Base-by-base conservation (phyloP, 2,888 invertebrate species). In the Elgonia sp. region DNA sequence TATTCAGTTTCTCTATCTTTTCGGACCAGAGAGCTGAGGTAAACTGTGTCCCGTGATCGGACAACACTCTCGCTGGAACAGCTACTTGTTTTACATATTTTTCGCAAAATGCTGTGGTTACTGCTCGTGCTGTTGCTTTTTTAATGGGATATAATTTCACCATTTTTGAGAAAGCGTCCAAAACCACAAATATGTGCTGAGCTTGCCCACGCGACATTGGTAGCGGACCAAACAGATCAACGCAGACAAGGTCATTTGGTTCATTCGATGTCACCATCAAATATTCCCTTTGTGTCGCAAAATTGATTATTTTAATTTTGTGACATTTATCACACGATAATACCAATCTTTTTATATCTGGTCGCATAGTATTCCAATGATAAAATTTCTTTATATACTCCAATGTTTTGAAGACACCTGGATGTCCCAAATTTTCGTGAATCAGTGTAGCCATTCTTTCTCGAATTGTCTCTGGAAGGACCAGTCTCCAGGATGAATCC, bases 31-130 rank as follows among this genome's bases (percentile, higher is more conserved):
- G 70, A 62, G 57, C 80, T 16, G 84, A 86, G 4, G 89, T 88
- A 65, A 91, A 90, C 73, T 91, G 84, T 10, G 70, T 84, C 7
- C 84, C 76, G 53, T 84, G 69, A 21, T 84, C 84, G 0, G 76
- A 50, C 84, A n/a, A 84, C 70, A 90, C 67, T 9, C 57, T 18
- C 18, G 29, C 16, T 0, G 79, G 84, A 12, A 65, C 73, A 21
- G 73, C 84, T 0, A 80, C 60, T 8, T 79, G 40, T 7, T 14
- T n/a, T 0, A 62, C 39, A 42, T 80, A 87, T 46, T 29, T n/a
- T 8, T 87, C 55, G 12, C 72, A 20, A 14, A 87, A 60, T 53
- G 29, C 86, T 0, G 76, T 70, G 0, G 87, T 82, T 6, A 87
- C 77, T 29, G 67, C 73, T 40, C 40, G 53, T 0, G 91, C 90